Conservation (phyloP, 1,140 invertebrate species). For the Bicyclus anynana region DNA sequence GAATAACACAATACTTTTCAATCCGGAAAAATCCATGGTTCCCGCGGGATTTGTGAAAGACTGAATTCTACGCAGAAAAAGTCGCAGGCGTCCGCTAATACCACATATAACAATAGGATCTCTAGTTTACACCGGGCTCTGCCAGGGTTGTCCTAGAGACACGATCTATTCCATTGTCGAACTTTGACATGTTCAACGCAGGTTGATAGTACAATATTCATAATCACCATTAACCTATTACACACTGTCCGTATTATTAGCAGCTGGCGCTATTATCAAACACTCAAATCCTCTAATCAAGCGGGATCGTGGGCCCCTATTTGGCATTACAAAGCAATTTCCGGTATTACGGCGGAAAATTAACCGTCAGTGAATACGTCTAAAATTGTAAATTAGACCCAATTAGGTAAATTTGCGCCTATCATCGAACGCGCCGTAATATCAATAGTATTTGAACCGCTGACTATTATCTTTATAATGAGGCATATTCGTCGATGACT, state of each 20-base stretch:
- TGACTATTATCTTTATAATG: conserved; percentile 11
- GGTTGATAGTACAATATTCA: no score
- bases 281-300: conserved; percentile 29
- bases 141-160: no score
- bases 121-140: no score
- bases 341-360: conserved; percentile 41
- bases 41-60: no score
- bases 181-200: no score
- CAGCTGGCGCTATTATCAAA: background rate
- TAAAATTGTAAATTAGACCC: conserved; percentile 22
- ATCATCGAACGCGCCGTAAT: conserved; percentile 16
- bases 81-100: no score
- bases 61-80: no score
- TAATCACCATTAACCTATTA: background rate
- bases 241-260: background rate
- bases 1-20: no score
- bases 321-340: conserved; percentile 33
- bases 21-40: no score
- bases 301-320: conserved; percentile 20
- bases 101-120: no score
- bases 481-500: background rate
- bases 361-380: conserved; percentile 25
- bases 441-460: conserved; percentile 16
- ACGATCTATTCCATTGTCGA: no score
- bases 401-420: conserved; percentile 11